Base-by-base conservation (phyloP, 2,113 vertebrate genomes). In the Pipra filicauda region DNA sequence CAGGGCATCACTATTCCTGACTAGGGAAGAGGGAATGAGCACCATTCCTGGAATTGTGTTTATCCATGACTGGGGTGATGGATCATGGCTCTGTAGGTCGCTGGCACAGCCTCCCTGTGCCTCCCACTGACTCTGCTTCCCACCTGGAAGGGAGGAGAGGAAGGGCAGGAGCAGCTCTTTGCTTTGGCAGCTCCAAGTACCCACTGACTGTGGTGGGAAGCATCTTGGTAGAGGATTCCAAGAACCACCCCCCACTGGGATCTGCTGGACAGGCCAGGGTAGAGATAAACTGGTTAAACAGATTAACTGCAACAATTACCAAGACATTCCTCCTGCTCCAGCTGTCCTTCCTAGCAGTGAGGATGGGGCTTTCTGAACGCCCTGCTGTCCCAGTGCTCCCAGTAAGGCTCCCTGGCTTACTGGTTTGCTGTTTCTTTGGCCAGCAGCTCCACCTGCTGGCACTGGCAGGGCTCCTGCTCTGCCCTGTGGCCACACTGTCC, bases 371-470 rank as follows among this genome's bases (percentile, higher is more conserved):
- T 65, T 19, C 67, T 33, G 31, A 12, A 61, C 62, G 35, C 37
- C 22, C 15, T 1, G 22, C 65, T 33, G 22, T 59, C 22, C 57
- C 70, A 35, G 39, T 11, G 23, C 49, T 80, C 71, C 54, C 85
- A 67, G 72, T 11, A 33, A 70, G 39, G 5, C 54, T 52, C 44
- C 59, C 48, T 4, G 46, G 3, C 11, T 4, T 24, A 49, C 35
- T 43, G 43, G n/a, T 57, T 43, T 41, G 57, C 14, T 3, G 30
- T 95, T 92, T 87, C 75, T 86, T 44, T 87, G 71, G 91, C 35
- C 3, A 2, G 91, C 89, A 96, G 94, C 95, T 97, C 96, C 96
- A 96, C 89, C 96, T 96, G 94, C 72, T 91, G 96, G 93, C 86
- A 71, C 61, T 8, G 51, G 17, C 28, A 73, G 11, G 5, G 64